Conservation (phyloP, 2,797 vertebrate genomes). For the Myotis daubentonii region DNA sequence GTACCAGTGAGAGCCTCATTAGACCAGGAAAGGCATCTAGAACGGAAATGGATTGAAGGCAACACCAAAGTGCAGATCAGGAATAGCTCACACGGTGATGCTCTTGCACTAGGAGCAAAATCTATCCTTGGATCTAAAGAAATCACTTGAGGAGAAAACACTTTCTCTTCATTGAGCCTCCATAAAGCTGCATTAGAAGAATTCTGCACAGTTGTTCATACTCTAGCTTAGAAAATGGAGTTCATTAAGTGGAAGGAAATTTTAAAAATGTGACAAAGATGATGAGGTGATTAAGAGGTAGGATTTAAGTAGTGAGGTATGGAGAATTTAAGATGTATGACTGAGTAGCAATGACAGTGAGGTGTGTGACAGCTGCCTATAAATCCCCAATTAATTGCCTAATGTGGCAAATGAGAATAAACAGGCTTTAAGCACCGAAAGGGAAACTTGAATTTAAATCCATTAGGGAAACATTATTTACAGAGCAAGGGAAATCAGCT, state of each 20-base stretch:
- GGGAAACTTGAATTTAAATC: slow-evolving; percentile 42
- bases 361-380: slow-evolving; percentile 68
- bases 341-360: slow-evolving; percentile 65
- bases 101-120: slow-evolving; percentile 67
- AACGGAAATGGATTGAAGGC: neutral
- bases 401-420: slow-evolving; percentile 74
- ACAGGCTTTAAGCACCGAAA: slow-evolving; percentile 59
- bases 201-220: slow-evolving; percentile 53
- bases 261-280: slow-evolving; percentile 74
- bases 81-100: slow-evolving; percentile 69
- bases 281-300: slow-evolving; percentile 78
- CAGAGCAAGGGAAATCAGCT: neutral
- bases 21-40: neutral
- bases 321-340: slow-evolving; percentile 71
- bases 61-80: slow-evolving; percentile 56
- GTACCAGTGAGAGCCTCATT: neutral
- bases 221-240: slow-evolving; percentile 68
- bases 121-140: slow-evolving; percentile 50
- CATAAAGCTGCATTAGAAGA: slow-evolving; percentile 30
- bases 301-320: slow-evolving; percentile 71
- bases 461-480: slow-evolving; percentile 55
- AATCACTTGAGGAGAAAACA: slow-evolving; percentile 58
- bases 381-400: slow-evolving; percentile 76
- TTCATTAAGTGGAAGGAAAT: slow-evolving; percentile 76
- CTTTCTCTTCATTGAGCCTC: slow-evolving; percentile 47